Evolutionary conservation across 2,888 invertebrate species (phyloP), one percentile per base, ranked within the genome.

Genomic region (Phlogophora meticulosa): DNA sequence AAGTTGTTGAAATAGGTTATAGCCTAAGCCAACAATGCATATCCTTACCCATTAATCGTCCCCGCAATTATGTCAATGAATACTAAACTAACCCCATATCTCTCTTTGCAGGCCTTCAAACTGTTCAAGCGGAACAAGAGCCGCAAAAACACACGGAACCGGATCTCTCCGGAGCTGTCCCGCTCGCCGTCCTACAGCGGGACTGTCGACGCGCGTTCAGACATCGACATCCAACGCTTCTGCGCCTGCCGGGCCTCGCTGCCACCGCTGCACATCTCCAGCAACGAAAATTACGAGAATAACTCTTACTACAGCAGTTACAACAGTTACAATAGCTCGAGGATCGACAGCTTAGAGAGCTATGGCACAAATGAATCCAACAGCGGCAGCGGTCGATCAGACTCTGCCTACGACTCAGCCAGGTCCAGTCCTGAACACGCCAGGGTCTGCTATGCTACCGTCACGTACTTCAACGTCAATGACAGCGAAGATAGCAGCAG

Each of bases 401-500:
- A 95, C 74, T 96, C 96, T 0, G 96, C 95, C 0, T 95, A 95
- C 66, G 93, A 94, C 46, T 95, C 95, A 0, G 91, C 92, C 0
- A 81, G 93, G 2, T 92, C 93, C 77, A 94, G 92, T 55, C 95
- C 95, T 0, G 88, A 90, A 0, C 81, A 90, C 24, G 81, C 86
- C 0, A 80, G 92, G 7, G 91, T 93, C 1, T 93, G 93, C 82
- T 94, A 94, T 76, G 94, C 94, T 1, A 93, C 95, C 0, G 94
- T 94, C 13, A 93, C 94, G 0, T 95, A 95, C 76, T 94, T 94
- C 83, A 94, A 94, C 63, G 93, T 94, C 0, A 94, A 93, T 51
- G 95, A 94, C 76, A 94, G 94, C 42, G 94, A 94, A 45, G 95
- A 95, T 61, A 94, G 92, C 77, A 92, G 93, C 87, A 95, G 95